These are phyloP conservation scores for Himalopsyche anomala DNA, from an alignment of 2,888 invertebrate genomes.

Conservation along the genomic window DNA sequence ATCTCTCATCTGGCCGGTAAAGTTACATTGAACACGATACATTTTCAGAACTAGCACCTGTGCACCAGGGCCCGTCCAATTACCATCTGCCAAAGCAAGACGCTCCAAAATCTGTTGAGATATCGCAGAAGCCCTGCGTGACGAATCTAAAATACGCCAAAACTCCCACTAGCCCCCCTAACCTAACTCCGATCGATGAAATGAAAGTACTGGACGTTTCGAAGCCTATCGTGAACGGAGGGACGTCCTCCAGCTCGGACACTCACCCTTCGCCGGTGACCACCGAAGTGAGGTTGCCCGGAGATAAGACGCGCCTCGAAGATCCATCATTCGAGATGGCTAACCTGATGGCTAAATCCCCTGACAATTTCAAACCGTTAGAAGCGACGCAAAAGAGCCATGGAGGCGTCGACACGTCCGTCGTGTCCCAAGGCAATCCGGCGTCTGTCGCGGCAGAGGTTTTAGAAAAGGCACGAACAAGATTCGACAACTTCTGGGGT, in stretches of 20 bases:
- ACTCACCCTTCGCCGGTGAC: slow-evolving; percentile 71
- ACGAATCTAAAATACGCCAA: slow-evolving; percentile 70
- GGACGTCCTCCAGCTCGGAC: slow-evolving; percentile 70
- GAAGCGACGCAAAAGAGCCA: slow-evolving; percentile 77
- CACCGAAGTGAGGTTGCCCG: slow-evolving; percentile 62
- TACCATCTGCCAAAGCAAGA: slow-evolving; percentile 66
- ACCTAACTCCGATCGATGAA: slow-evolving; percentile 76
- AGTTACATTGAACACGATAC: slow-evolving; percentile 54
- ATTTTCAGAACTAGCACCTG: slow-evolving; percentile 65
- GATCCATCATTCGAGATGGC: slow-evolving; percentile 77
- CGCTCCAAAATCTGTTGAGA: slow-evolving; percentile 75
- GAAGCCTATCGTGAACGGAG: slow-evolving; percentile 67
- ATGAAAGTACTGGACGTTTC: slow-evolving; percentile 74
- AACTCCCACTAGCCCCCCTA: slow-evolving; percentile 75
- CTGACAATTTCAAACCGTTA: slow-evolving; percentile 73
- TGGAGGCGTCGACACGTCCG: slow-evolving; percentile 77
- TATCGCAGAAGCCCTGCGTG: slow-evolving; percentile 75
- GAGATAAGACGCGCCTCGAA: slow-evolving; percentile 75
- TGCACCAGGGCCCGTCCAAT: slow-evolving; percentile 59
- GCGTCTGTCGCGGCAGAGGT: slow-evolving; percentile 83
- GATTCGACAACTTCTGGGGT: slow-evolving; percentile 91
- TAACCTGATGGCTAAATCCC: slow-evolving; percentile 68
- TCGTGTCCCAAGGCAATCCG: slow-evolving; percentile 73
- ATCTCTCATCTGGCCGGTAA: slow-evolving; percentile 47
- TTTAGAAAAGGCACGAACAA: slow-evolving; percentile 87